Evolutionary conservation across 2,888 invertebrate species (phyloP).

Genomic region (Drosophila planitibia): DNA sequence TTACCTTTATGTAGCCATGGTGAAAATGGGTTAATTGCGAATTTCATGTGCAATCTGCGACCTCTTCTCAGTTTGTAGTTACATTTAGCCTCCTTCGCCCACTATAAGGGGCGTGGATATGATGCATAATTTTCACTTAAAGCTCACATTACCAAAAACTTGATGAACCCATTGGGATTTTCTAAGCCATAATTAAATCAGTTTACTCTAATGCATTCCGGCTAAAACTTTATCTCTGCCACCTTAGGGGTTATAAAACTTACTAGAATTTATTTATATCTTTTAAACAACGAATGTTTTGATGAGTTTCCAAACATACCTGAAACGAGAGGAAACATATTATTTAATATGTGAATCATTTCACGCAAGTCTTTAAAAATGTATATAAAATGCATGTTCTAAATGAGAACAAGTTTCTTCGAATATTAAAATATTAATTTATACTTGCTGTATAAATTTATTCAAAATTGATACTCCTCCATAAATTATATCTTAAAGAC

Average conservation of each 20-base stretch:
- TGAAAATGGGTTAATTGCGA: conserved; percentile 80
- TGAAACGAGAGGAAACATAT: conserved; percentile 6
- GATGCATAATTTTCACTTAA: conserved; percentile 24
- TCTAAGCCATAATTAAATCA: conserved; percentile 28
- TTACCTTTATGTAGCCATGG: conserved; percentile 61
- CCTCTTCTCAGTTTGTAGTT: conserved; percentile 1
- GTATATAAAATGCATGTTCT: not conserved
- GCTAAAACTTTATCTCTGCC: not conserved
- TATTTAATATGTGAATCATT: not conserved
- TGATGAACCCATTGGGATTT: conserved; percentile 4
- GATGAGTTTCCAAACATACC: conserved; percentile 3
- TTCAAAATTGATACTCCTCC: not conserved
- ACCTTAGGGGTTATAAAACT: not conserved
- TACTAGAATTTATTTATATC: not conserved
- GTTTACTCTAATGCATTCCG: conserved; percentile 10
- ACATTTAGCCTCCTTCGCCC: not conserved
- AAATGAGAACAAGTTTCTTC: not conserved
- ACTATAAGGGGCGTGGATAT: not conserved
- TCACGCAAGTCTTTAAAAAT: not conserved
- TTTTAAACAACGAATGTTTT: not conserved
- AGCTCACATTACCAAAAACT: conserved; percentile 9
- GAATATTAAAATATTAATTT: not conserved
- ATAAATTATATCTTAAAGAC: not conserved
- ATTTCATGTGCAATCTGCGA: conserved; percentile 66
- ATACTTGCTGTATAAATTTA: not conserved